Evolutionary conservation across 2,888 invertebrate species (phyloP).

Genomic region (Chaetoderma sp.): DNA sequence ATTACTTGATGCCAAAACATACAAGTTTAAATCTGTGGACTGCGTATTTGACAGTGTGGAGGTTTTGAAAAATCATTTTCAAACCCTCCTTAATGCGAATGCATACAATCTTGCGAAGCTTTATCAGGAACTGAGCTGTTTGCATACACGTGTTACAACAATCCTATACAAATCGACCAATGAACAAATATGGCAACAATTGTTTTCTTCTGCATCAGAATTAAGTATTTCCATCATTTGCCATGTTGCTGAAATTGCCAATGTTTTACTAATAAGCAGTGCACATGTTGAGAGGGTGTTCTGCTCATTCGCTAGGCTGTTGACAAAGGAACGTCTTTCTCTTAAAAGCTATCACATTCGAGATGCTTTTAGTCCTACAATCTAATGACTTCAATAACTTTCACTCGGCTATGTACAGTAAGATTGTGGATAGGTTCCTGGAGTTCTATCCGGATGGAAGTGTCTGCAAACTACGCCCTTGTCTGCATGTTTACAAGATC

Average conservation of each 20-base stretch:
- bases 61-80: background rate
- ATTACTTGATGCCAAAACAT: background rate
- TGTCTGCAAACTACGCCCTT: background rate
- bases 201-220: background rate
- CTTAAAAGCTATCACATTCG: background rate
- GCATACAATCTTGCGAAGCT: background rate
- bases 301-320: background rate
- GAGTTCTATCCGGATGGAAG: background rate
- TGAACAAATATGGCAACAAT: background rate
- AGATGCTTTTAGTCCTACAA: too few relatives aligned
- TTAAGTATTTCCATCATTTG: background rate
- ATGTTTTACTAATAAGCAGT: background rate
- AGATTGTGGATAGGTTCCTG: background rate
- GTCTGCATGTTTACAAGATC: background rate
- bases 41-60: background rate
- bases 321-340: background rate
- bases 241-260: background rate
- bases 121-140: background rate
- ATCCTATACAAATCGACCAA: background rate
- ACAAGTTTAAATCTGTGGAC: background rate
- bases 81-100: background rate
- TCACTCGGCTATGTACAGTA: too few relatives aligned
- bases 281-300: background rate
- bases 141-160: background rate
- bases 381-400: too few relatives aligned